Percentiles rank a stretch among this genome's conserved stretches.
Conservation (phyloP, 2,113 vertebrate genomes). For the Mastomys coucha region DNA sequence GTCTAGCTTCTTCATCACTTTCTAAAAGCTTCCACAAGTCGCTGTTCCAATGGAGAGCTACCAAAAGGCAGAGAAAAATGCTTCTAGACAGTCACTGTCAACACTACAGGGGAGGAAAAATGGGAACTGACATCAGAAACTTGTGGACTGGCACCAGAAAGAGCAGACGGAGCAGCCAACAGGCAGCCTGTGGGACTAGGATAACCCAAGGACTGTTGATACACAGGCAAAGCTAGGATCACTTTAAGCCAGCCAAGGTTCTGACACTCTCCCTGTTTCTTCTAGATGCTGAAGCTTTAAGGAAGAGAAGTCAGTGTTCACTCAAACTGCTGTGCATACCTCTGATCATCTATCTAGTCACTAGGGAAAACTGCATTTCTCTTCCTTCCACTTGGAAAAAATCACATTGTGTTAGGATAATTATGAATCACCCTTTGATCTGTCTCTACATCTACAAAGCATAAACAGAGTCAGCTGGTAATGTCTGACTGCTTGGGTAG, state of each 20-base stretch:
- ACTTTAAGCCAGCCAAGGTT: background rate
- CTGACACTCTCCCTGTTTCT: background rate
- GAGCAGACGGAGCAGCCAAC: background rate
- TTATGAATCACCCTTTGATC: slow-evolving; percentile 80
- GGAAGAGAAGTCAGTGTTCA: slow-evolving; percentile 44
- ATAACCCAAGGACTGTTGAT: background rate
- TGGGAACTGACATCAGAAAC: background rate
- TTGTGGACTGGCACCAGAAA: background rate
- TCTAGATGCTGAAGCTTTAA: background rate
- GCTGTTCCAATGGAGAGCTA: background rate
- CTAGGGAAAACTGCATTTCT: slow-evolving; percentile 53
- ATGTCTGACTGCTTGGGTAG: slow-evolving; percentile 73
- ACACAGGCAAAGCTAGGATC: background rate
- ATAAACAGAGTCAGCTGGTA: slow-evolving; percentile 66
- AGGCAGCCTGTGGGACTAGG: background rate
- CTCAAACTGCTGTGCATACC: background rate
- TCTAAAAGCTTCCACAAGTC: too few relatives aligned
- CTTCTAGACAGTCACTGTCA: background rate
- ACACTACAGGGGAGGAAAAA: background rate
- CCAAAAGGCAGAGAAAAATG: background rate
- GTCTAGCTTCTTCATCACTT: background rate
- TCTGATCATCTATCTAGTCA: slow-evolving; percentile 66
- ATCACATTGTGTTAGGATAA: slow-evolving; percentile 64
- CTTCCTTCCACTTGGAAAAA: slow-evolving; percentile 65
- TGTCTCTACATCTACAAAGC: slow-evolving; percentile 71